Conservation (phyloP, 35 echinoderm and acorn worm genomes). For the Amphiura filiformis region DNA sequence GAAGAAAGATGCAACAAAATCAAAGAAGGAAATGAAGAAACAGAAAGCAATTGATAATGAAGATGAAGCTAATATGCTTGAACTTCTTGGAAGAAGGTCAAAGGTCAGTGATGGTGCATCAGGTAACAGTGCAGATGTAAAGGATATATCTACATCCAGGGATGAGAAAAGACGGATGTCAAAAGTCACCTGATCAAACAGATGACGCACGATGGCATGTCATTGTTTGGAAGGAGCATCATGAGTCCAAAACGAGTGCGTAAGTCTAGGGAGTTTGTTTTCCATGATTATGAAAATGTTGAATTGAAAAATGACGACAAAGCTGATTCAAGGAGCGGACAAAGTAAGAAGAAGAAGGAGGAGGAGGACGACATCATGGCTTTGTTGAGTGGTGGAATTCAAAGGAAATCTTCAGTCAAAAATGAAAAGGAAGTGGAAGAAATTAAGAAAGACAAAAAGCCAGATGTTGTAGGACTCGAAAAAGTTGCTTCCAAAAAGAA, state of each 20-base stretch:
- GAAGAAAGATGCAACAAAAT: too few species aligned
- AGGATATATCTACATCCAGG: neutral
- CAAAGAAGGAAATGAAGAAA: neutral
- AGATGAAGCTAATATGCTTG: neutral
- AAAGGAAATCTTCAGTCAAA: neutral
- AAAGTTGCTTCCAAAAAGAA: conserved; percentile 35
- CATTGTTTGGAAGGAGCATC: neutral
- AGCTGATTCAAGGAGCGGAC: neutral
- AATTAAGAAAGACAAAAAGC: neutral
- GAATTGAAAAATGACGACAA: neutral
- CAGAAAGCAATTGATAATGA: neutral
- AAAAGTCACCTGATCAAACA: too few species aligned
- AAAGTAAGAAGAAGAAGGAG: conserved; percentile 10
- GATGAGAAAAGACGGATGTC: too few species aligned
- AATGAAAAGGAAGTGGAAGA: conserved; percentile 20
- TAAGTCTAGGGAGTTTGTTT: too few species aligned
- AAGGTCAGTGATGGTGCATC: neutral
- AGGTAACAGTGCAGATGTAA: neutral
- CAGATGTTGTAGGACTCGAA: neutral
- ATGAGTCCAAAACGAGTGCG: neutral
- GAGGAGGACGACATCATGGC: conserved; percentile 48
- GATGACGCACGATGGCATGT: neutral
- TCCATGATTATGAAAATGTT: neutral
- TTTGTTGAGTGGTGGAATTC: conserved; percentile 41
- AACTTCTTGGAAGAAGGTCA: neutral